Evolutionary conservation across 35 echinoderm and acorn worm genomes (phyloP), one percentile per base, ranked within the genome.

Genomic region (Lytechinus variegatus): DNA sequence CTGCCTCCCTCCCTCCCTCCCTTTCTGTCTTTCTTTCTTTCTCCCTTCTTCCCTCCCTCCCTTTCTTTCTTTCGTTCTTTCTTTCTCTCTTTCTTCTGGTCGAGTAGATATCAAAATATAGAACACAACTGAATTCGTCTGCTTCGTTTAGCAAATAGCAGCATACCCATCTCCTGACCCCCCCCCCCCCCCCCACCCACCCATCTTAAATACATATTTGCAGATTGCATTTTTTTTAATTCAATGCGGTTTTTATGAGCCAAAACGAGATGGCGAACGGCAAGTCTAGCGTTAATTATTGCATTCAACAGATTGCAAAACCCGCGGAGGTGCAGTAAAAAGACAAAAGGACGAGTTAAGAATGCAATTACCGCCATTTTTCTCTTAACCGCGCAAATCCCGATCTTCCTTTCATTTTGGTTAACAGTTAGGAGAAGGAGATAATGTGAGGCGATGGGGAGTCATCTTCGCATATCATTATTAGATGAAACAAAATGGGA

Each of bases 181-280:
- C 16, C 66, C 66, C 19, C 19, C 16, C 12, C 3, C 66, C 24
- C 6, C 66, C 66, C n/a, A 6, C 19, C n/a, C 16, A 79, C 14
- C 16, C 6, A 24, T 79, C 57, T 3, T 44, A 44, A 44, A 44
- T 60, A 4, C 7, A 7, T 79, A 6, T 79, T 79, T 79, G 5
- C 21, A 1, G 0, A 24, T 79, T 79, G 19, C 66, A 16, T 79
- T 24, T 44, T 24, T 44, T 24, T 24, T 79, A 79, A 79, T 79
- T 79, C 66, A 79, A 79, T 79, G 66, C 66, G 66, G 66, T 79
- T 79, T 79, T 79, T 79, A 79, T 79, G 66, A 79, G 66, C 66
- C 14, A n/a, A 44, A 79, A n/a, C 21, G 66, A 79, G 66, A 79
- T 79, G 14, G 66, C 66, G 66, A 79, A 79, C 19, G 66, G 66